phyloP scores from a whole-genome alignment of 1,140 invertebrate species.

The Lamellibrachia luymesi region DNA sequence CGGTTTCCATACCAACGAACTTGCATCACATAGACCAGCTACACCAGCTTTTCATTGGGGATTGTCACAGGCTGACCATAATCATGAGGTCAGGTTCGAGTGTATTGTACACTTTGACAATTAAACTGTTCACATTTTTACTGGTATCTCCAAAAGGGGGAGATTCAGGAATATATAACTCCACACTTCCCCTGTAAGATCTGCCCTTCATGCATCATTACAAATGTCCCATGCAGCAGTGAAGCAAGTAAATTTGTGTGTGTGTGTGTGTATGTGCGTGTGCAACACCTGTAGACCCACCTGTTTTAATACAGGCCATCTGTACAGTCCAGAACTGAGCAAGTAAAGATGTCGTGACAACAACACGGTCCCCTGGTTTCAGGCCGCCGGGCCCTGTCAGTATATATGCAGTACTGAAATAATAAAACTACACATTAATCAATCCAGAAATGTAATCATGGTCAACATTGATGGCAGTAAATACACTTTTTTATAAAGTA shows the following conservation, averaged over 20 bases:
- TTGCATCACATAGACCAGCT: too few relatives aligned
- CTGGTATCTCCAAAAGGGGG: neutral
- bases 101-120: neutral
- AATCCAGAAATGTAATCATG: neutral
- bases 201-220: neutral
- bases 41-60: too few relatives aligned
- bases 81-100: too few relatives aligned
- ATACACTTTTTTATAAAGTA: neutral
- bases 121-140: neutral
- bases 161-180: neutral
- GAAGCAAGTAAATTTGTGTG: neutral
- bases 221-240: neutral
- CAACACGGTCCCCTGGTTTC: constrained; percentile 42
- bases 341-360: constrained; percentile 55
- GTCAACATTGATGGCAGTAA: neutral
- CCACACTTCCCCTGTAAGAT: neutral
- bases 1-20: too few relatives aligned
- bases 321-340: constrained; percentile 58
- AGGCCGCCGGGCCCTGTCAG: constrained; percentile 44
- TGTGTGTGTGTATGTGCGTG: too few relatives aligned
- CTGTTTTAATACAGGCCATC: constrained; percentile 52
- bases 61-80: too few relatives aligned
- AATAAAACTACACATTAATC: neutral
- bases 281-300: constrained; percentile 28
- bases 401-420: constrained; percentile 47